Base-by-base conservation (phyloP, 2,113 vertebrate genomes). In the Hemicordylus capensis region DNA sequence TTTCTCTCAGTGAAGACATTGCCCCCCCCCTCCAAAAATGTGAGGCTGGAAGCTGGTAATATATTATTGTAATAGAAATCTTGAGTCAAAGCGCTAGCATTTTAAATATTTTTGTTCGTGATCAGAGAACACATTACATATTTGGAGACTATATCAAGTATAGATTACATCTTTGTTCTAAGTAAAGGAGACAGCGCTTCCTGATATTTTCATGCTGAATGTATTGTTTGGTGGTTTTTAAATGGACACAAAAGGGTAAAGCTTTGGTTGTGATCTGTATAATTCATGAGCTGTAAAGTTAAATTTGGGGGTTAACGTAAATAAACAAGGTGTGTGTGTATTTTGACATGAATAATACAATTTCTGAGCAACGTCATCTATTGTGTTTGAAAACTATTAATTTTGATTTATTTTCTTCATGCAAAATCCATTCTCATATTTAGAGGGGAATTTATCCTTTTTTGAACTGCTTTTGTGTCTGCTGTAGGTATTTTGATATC, bases 401-500 rank as follows among this genome's bases (percentile, higher is more conserved):
- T 61, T 31, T 83, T 87, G 31, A 51, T 89, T 92, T 89, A 56
- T n/a, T 75, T 87, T 83, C 48, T 70, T 69, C 66, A 63, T 76
- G 69, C 80, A 86, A 89, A 76, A 63, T 82, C 44, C 34, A 26
- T 0, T n/a, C 51, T 42, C 70, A 59, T 67, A 0, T 88, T 91
- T 80, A 59, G 72, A 87, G 66, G 66, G 83, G 34, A 84, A 85
- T 89, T 76, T 76, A 88, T 83, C 86, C 87, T 89, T 89, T 74
- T 83, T 80, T 67, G 34, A 67, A 48, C 67, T 42, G 69, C n/a
- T n/a, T 83, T 94, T 91, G 76, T 89, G 84, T 88, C 87, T 67
- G 89, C n/a, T 89, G 67, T 92, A 94, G 93, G 92, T 95, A 80
- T 95, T 98, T 97, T 94, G 88, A 80, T 69, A 85, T 96, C 92